Evolutionary conservation across 2,888 invertebrate species (phyloP).

Genomic region (Platerodrilus igneus): DNA sequence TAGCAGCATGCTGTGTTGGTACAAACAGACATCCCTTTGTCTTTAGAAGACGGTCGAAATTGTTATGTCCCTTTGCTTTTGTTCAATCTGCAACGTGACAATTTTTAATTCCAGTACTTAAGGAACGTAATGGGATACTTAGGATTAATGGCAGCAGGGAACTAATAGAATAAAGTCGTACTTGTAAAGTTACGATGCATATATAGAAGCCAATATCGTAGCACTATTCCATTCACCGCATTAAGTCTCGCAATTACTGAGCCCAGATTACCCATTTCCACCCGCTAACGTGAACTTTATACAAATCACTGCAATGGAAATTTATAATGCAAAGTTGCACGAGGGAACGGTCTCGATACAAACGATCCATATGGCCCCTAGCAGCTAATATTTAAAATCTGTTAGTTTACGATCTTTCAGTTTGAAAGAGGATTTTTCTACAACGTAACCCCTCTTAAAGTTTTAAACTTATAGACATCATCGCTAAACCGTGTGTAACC

Average conservation of each 20-base stretch:
- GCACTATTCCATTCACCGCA: constrained; percentile 21
- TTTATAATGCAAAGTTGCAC: constrained; percentile 34
- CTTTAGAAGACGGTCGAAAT: constrained; percentile 25
- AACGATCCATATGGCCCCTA: constrained; percentile 27
- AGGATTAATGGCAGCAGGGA: constrained; percentile 30
- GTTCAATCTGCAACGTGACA: constrained; percentile 30
- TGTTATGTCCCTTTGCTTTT: constrained; percentile 33
- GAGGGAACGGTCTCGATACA: constrained; percentile 20
- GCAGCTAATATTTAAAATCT: constrained; percentile 33
- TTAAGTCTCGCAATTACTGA: constrained; percentile 34
- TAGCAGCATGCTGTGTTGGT: no score
- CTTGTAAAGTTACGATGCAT: constrained; percentile 34
- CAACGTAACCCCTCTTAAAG: constrained; percentile 28
- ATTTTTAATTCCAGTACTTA: constrained; percentile 34
- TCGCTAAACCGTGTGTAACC: constrained; percentile 31
- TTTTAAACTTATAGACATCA: constrained; percentile 29
- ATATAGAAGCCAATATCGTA: constrained; percentile 20
- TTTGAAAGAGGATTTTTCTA: constrained; percentile 29
- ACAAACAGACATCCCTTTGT: no score
- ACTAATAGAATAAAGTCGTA: constrained; percentile 35
- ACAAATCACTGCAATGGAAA: constrained; percentile 35
- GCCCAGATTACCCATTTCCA: constrained; percentile 33
- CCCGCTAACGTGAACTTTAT: constrained; percentile 40
- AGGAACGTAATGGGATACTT: constrained; percentile 33
- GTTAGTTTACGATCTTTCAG: constrained; percentile 31